Conservation (phyloP, 2,888 invertebrate genomes). For the Linnaemya vulpina region DNA sequence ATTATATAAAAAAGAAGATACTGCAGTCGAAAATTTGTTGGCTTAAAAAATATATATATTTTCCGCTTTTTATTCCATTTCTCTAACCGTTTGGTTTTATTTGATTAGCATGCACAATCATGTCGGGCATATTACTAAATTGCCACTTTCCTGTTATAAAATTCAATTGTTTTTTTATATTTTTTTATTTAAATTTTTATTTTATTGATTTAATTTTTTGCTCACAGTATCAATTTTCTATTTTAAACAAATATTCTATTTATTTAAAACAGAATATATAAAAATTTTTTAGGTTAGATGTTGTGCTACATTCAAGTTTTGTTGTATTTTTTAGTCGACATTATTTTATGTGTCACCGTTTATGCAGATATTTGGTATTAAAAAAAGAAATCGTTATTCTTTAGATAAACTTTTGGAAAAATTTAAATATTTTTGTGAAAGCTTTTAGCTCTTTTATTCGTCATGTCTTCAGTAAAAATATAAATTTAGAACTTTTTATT, state of each 20-base stretch:
- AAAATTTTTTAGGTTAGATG: slow-evolving; percentile 32
- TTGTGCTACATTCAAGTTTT: background rate
- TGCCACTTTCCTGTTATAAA: slow-evolving; percentile 79
- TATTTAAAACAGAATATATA: background rate
- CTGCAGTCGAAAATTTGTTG: too few relatives aligned
- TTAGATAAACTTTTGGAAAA: too few relatives aligned
- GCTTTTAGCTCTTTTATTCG: too few relatives aligned
- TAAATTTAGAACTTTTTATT: too few relatives aligned
- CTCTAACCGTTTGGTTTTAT: background rate
- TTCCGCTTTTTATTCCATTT: too few relatives aligned
- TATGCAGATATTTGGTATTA: too few relatives aligned
- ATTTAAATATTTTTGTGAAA: too few relatives aligned
- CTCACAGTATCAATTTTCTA: slow-evolving; percentile 19
- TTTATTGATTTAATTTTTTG: slow-evolving; percentile 20
- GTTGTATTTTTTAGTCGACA: background rate
- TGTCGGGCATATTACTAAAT: slow-evolving; percentile 81
- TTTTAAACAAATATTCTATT: too few relatives aligned
- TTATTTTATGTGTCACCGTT: background rate
- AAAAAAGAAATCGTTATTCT: too few relatives aligned
- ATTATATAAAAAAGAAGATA: too few relatives aligned
- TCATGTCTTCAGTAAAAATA: too few relatives aligned
- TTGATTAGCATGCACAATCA: slow-evolving; percentile 67
- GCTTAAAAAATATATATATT: too few relatives aligned
- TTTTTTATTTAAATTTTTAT: slow-evolving; percentile 20
- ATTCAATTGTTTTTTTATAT: background rate